These are phyloP conservation scores for Peribatodes rhomboidaria DNA, from an alignment of 2,888 invertebrate species.

Conservation along the genomic window DNA sequence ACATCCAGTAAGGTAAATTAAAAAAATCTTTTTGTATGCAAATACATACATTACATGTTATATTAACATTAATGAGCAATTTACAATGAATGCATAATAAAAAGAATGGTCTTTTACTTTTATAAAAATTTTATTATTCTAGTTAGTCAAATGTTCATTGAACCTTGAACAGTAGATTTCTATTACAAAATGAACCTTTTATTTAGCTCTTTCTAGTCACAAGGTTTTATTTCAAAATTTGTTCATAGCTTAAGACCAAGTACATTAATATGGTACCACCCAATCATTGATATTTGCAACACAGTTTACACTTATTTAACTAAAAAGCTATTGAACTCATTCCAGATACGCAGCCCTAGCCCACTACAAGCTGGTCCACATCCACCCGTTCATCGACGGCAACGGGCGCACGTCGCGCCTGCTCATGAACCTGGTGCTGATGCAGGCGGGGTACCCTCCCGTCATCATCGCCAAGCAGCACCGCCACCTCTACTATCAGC, in stretches of 20 bases:
- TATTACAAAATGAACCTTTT: too few species aligned
- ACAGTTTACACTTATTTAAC: not conserved
- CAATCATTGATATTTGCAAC: too few species aligned
- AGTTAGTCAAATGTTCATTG: too few species aligned
- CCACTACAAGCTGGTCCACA: conserved; percentile 98
- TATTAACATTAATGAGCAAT: too few species aligned
- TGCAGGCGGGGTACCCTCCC: conserved; percentile 98
- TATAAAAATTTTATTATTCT: too few species aligned
- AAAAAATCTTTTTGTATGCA: not conserved
- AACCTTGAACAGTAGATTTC: too few species aligned
- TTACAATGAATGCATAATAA: too few species aligned
- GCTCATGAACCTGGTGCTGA: conserved; percentile 97
- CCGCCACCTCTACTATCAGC: conserved; percentile 94
- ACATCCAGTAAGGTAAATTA: conserved; percentile 92
- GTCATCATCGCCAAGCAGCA: conserved; percentile 97
- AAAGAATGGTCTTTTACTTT: too few species aligned
- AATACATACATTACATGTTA: not conserved
- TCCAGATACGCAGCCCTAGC: conserved; percentile 96
- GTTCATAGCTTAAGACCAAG: too few species aligned
- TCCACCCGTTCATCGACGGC: conserved; percentile 98
- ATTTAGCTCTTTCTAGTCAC: too few species aligned
- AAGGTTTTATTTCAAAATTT: too few species aligned
- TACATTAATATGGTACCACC: too few species aligned
- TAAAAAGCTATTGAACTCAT: not conserved
- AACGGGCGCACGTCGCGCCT: conserved; percentile 98